Conservation (phyloP, 2,888 invertebrate species). For the Lordiphosa fenestrarum region DNA sequence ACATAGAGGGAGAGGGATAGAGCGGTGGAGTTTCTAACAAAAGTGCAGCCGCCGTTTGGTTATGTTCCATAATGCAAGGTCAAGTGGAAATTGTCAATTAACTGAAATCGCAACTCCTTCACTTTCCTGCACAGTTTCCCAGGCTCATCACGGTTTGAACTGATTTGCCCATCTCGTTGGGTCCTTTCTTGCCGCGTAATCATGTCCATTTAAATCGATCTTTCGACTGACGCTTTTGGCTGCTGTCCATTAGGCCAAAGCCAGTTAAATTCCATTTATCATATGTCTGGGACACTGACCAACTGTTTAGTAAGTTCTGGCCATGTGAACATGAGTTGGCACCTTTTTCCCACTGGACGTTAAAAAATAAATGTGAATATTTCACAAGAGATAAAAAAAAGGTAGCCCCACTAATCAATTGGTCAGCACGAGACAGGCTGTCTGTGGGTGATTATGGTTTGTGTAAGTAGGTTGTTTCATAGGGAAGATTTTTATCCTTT, state of each 20-base stretch:
- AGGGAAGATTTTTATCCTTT: neutral
- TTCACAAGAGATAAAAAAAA: slow-evolving; percentile 10
- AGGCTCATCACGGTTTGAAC: slow-evolving; percentile 12
- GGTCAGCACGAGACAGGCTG: slow-evolving; percentile 41
- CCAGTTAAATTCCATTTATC: slow-evolving; percentile 15
- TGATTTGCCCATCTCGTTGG: neutral
- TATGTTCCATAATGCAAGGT: slow-evolving; percentile 54
- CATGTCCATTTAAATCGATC: slow-evolving; percentile 58
- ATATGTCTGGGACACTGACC: slow-evolving; percentile 55
- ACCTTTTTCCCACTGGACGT: slow-evolving; percentile 33
- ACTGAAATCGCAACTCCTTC: slow-evolving; percentile 21
- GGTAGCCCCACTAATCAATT: slow-evolving; percentile 41
- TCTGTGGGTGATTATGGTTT: slow-evolving; percentile 29
- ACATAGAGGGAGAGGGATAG: slow-evolving; percentile 12
- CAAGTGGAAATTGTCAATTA: slow-evolving; percentile 38
- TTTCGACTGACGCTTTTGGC: slow-evolving; percentile 33
- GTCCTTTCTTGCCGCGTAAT: slow-evolving; percentile 51
- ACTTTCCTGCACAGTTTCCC: slow-evolving; percentile 34
- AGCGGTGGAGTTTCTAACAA: slow-evolving; percentile 26
- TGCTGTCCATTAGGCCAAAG: slow-evolving; percentile 55
- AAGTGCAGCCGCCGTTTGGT: slow-evolving; percentile 33
- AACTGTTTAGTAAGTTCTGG: slow-evolving; percentile 46
- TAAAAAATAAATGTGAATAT: slow-evolving; percentile 1
- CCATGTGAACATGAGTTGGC: slow-evolving; percentile 57
- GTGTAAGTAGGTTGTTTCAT: neutral